Conservation (phyloP, 2,797 vertebrate species). For the Prunella strophiata region DNA sequence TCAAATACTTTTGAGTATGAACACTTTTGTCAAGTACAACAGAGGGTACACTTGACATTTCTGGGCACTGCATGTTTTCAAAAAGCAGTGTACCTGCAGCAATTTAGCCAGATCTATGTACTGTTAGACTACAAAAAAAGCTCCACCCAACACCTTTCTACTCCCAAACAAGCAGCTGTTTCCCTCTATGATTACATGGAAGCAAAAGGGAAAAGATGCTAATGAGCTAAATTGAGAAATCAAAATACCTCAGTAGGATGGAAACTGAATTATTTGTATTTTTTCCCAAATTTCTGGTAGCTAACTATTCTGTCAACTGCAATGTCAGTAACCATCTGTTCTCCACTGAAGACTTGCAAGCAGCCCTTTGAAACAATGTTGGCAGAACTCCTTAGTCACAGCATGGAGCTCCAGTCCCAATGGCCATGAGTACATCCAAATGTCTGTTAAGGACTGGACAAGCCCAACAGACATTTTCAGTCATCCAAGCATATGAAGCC, state of each 20-base stretch:
- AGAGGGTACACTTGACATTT: fast-evolving
- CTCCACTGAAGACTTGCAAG: background rate
- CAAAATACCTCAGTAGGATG: background rate
- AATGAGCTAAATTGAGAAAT: background rate
- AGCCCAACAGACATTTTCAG: background rate
- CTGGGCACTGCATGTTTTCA: background rate
- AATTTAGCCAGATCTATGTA: background rate
- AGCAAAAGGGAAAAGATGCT: background rate
- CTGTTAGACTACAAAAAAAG: background rate
- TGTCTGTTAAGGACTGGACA: background rate
- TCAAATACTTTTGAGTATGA: background rate
- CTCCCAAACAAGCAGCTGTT: background rate
- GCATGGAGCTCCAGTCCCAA: background rate
- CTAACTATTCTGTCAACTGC: background rate
- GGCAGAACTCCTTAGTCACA: background rate
- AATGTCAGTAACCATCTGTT: conserved; percentile 8
- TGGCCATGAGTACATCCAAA: background rate
- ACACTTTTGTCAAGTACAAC: background rate
- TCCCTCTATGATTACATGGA: background rate
- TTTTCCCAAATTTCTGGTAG: background rate
- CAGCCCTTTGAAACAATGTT: background rate
- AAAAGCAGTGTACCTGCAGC: background rate
- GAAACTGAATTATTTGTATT: background rate
- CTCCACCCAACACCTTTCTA: background rate
- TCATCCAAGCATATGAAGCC: background rate